Percentiles rank a stretch among this genome's conserved stretches.
Evolutionary conservation across 2,888 invertebrate genomes (phyloP).

Genomic region (Nemotelus nigrinus): DNA sequence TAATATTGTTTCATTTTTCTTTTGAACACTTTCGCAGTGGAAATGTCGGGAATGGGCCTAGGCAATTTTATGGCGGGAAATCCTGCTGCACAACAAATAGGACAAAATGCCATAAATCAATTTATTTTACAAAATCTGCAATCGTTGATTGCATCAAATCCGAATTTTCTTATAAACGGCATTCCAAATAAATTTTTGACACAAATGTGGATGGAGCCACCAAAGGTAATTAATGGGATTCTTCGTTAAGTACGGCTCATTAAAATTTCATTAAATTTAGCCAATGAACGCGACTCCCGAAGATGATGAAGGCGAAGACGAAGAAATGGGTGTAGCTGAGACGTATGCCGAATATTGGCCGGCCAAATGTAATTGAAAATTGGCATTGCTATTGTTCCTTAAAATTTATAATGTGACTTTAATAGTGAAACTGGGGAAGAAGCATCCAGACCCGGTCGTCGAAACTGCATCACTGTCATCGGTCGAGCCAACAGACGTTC

Average conservation of each 20-base stretch:
- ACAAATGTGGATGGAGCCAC: slow-evolving; percentile 71
- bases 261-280: slow-evolving; percentile 25
- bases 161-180: slow-evolving; percentile 63
- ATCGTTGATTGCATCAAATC: slow-evolving; percentile 62
- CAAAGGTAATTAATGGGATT: slow-evolving; percentile 61
- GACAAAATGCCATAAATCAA: slow-evolving; percentile 55
- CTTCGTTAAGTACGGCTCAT: slow-evolving; percentile 37
- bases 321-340: slow-evolving; percentile 97
- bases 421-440: slow-evolving; percentile 88
- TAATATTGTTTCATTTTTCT: too few species aligned
- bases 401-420: neutral
- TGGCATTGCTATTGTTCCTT: neutral
- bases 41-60: slow-evolving; percentile 70
- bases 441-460: slow-evolving; percentile 98
- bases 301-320: slow-evolving; percentile 89
- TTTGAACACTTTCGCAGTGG: slow-evolving; percentile 66
- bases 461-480: slow-evolving; percentile 98
- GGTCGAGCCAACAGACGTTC: slow-evolving; percentile 93
- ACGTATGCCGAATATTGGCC: slow-evolving; percentile 99
- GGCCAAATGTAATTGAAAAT: slow-evolving; percentile 76
- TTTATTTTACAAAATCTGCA: slow-evolving; percentile 63
- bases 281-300: slow-evolving; percentile 60
- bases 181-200: slow-evolving; percentile 69
- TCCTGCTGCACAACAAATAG: slow-evolving; percentile 38
- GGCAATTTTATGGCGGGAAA: slow-evolving; percentile 60